phyloP scores from a whole-genome alignment of 2,113 vertebrate species.

The Passerina amoena region DNA sequence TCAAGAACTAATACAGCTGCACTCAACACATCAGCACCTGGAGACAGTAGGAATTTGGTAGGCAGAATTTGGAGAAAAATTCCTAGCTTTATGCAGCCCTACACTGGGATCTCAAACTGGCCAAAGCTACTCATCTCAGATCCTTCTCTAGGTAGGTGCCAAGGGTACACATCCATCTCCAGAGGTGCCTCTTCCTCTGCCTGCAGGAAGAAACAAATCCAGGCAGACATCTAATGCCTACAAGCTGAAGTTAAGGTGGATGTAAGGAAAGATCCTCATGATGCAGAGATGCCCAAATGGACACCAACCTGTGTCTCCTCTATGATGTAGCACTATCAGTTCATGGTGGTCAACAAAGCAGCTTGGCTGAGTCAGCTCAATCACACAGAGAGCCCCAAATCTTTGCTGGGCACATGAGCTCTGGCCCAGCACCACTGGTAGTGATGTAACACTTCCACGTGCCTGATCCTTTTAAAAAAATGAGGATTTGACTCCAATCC shows the following conservation, averaged over 20 bases:
- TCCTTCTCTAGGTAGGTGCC: background rate
- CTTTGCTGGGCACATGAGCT: background rate
- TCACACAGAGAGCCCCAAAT: background rate
- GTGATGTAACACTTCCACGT: background rate
- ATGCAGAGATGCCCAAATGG: background rate
- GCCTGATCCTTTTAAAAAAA: background rate
- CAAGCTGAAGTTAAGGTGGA: background rate
- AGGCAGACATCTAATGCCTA: background rate
- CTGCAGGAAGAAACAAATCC: background rate
- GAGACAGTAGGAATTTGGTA: background rate
- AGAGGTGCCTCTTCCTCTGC: background rate
- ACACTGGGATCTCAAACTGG: background rate
- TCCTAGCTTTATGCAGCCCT: background rate
- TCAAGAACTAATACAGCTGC: background rate
- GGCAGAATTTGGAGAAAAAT: background rate
- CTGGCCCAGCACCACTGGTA: background rate
- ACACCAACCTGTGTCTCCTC: background rate
- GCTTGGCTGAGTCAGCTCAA: background rate
- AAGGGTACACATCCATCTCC: background rate
- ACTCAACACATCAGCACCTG: background rate
- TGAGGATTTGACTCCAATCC: background rate
- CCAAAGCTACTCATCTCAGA: background rate
- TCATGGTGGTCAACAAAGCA: background rate
- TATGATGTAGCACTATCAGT: background rate
- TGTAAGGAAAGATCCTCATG: background rate